These are phyloP conservation scores for Phyllopteryx taeniolatus DNA, from an alignment of 2,113 vertebrate genomes.

Conservation along the genomic window DNA sequence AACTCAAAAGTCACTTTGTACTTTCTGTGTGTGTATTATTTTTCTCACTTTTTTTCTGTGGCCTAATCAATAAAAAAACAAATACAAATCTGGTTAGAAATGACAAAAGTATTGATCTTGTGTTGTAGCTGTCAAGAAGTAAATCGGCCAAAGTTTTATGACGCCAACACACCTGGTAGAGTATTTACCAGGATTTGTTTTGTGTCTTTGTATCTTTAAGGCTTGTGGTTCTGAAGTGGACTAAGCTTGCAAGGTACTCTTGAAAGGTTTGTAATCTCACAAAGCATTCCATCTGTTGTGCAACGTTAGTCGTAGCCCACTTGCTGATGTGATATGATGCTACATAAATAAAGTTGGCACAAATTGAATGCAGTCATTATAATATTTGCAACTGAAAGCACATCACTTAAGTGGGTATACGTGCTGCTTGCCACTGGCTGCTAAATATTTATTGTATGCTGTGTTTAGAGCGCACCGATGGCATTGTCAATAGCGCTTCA, in stretches of 20 bases:
- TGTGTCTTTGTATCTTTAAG: no score
- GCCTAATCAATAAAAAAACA: background rate
- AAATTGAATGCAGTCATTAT: conserved; percentile 1
- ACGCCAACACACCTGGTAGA: background rate
- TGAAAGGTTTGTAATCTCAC: background rate
- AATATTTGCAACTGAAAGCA: conserved; percentile 5
- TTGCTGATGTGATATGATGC: background rate
- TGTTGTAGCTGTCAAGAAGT: background rate
- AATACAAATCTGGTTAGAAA: background rate
- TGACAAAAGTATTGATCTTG: background rate
- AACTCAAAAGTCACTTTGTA: background rate
- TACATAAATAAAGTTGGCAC: background rate
- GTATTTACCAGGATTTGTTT: background rate
- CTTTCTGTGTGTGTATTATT: background rate
- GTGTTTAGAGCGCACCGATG: conserved; percentile 31
- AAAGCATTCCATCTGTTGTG: background rate
- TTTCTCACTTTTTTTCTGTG: background rate
- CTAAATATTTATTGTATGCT: conserved; percentile 37
- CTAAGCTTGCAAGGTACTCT: background rate
- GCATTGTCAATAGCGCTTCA: conserved; percentile 34
- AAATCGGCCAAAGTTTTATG: background rate
- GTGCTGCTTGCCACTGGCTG: conserved; percentile 12
- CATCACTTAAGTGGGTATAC: background rate
- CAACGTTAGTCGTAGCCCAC: background rate
- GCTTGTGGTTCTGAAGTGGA: background rate